These are phyloP conservation scores for Tadarida brasiliensis DNA, from an alignment of 2,797 vertebrate species.

Conservation along the genomic window DNA sequence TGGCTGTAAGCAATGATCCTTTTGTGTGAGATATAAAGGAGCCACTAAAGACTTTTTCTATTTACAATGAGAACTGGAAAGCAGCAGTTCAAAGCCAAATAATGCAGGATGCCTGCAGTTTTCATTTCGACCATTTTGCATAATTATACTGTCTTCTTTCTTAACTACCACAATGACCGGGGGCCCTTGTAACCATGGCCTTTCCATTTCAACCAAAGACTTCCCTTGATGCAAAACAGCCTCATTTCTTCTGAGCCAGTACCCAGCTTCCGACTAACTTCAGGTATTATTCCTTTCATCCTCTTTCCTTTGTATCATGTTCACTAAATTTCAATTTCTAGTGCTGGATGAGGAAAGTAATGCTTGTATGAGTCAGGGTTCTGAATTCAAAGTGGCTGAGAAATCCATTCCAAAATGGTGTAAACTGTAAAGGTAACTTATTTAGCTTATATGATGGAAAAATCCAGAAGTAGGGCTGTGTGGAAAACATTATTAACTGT, in stretches of 20 bases:
- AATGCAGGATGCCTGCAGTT: conserved; percentile 56
- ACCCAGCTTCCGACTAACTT: conserved; percentile 21
- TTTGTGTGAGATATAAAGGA: conserved; percentile 73
- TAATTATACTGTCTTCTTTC: conserved; percentile 68
- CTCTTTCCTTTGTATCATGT: conserved; percentile 20
- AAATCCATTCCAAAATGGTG: conserved; percentile 18
- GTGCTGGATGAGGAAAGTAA: neutral
- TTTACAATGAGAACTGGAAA: conserved; percentile 67
- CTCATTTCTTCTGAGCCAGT: neutral
- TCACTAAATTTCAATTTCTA: conserved; percentile 7
- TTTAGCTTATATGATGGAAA: neutral
- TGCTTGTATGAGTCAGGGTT: neutral
- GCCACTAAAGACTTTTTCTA: conserved; percentile 62
- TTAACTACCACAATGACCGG: conserved; percentile 32
- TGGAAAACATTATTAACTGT: conserved; percentile 31
- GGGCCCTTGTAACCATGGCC: neutral
- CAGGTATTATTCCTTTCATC: conserved; percentile 40
- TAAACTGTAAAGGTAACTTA: conserved; percentile 1
- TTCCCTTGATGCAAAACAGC: conserved; percentile 36
- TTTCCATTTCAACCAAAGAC: conserved; percentile 60
- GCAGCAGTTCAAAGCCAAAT: conserved; percentile 48
- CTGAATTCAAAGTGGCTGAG: conserved; percentile 21
- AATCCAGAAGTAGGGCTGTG: neutral
- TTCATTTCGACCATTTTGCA: conserved; percentile 70
- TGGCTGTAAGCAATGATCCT: conserved; percentile 68